These are phyloP conservation scores for Rutpela maculata DNA, from an alignment of 2,888 invertebrate species.

Conservation along the genomic window DNA sequence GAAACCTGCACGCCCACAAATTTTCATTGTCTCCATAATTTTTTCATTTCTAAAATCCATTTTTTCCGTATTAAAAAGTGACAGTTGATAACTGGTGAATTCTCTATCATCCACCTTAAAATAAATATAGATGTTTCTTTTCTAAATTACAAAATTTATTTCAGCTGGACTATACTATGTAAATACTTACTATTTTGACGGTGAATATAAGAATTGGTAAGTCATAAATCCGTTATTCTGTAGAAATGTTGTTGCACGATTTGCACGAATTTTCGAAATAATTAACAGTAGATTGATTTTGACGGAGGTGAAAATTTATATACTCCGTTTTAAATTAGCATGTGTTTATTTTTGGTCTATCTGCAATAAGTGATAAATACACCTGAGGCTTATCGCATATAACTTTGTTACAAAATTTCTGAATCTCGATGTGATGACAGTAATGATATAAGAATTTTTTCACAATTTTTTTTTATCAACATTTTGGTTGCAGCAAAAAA, in stretches of 20 bases:
- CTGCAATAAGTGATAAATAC: neutral
- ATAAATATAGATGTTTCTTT: neutral
- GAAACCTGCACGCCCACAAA: too few relatives aligned
- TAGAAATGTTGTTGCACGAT: slow-evolving; percentile 35
- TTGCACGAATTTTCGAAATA: slow-evolving; percentile 33
- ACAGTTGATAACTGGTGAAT: too few relatives aligned
- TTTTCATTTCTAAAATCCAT: too few relatives aligned
- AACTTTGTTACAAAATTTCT: too few relatives aligned
- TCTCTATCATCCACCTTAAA: neutral
- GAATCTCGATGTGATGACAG: too few relatives aligned
- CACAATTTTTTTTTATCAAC: too few relatives aligned
- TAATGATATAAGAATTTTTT: too few relatives aligned
- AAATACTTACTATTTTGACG: slow-evolving; percentile 33
- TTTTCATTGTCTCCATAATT: too few relatives aligned
- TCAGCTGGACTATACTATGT: slow-evolving; percentile 38
- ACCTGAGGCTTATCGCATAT: too few relatives aligned
- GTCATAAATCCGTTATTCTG: slow-evolving; percentile 21
- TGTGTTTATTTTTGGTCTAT: neutral
- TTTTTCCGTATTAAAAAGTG: too few relatives aligned
- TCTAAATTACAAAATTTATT: slow-evolving; percentile 36
- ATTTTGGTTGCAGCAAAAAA: too few relatives aligned
- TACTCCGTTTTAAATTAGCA: neutral
- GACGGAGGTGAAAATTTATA: neutral
- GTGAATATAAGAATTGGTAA: slow-evolving; percentile 38
- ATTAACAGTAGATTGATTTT: slow-evolving; percentile 4